Evolutionary conservation across 1,140 invertebrate genomes (phyloP).

Genomic region (Microplitis demolitor): DNA sequence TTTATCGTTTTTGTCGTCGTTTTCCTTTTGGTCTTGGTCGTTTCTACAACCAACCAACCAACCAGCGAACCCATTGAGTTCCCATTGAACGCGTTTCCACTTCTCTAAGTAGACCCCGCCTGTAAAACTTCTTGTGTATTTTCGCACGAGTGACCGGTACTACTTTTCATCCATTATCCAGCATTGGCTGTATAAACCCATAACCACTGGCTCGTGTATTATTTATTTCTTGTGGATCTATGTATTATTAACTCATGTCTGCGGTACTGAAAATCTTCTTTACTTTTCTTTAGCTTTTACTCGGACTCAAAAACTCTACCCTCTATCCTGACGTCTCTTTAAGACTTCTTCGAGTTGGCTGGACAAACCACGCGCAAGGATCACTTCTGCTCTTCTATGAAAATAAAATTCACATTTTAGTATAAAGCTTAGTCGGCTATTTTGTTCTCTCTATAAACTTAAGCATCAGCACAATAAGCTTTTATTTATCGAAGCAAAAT

Average conservation of each 20-base stretch:
- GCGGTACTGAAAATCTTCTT: slow-evolving; percentile 1
- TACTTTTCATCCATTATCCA: slow-evolving; percentile 38
- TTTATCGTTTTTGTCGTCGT: background rate
- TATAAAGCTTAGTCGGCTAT: background rate
- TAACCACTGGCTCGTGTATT: slow-evolving; percentile 42
- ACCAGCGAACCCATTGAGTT: background rate
- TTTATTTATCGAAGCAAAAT: background rate
- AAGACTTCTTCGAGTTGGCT: background rate
- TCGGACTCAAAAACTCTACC: background rate
- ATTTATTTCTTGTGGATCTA: slow-evolving; percentile 50
- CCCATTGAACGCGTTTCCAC: background rate
- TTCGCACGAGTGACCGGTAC: slow-evolving; percentile 18
- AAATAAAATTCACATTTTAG: slow-evolving; percentile 8
- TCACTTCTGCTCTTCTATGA: slow-evolving; percentile 23
- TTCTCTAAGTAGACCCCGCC: background rate
- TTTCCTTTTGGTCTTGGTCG: no score
- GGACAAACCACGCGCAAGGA: background rate
- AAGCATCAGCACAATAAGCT: background rate
- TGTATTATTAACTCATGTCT: slow-evolving; percentile 46
- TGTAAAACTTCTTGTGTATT: slow-evolving; percentile 23
- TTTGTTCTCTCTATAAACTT: slow-evolving; percentile 14
- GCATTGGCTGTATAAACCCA: slow-evolving; percentile 27
- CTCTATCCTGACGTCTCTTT: slow-evolving; percentile 15
- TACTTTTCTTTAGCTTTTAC: slow-evolving; percentile 8
- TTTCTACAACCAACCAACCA: background rate